Percentiles rank a stretch among this genome's conserved stretches.
phyloP scores from a whole-genome alignment of 2,888 invertebrate genomes.

The Drosophila subquinaria region DNA sequence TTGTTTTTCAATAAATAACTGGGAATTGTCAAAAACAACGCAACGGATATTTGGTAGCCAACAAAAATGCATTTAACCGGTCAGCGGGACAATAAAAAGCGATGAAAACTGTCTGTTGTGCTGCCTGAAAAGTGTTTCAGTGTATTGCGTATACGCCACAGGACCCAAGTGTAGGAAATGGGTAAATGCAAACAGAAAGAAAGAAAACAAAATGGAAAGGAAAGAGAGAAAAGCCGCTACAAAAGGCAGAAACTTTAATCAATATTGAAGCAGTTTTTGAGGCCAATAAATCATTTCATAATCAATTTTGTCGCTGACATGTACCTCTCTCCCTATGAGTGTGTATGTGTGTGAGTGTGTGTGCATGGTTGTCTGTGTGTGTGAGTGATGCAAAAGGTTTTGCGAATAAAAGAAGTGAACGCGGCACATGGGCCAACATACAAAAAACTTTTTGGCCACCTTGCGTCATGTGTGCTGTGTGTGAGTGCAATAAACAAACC shows the following conservation, averaged over 20 bases:
- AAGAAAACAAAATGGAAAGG: slow-evolving; percentile 2
- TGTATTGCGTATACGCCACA: slow-evolving; percentile 52
- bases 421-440: slow-evolving; percentile 61
- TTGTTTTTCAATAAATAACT: slow-evolving; percentile 63
- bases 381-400: slow-evolving; percentile 43
- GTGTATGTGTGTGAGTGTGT: slow-evolving; percentile 6
- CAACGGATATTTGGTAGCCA: slow-evolving; percentile 68
- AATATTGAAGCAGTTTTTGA: slow-evolving; percentile 82
- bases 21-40: slow-evolving; percentile 57
- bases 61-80: slow-evolving; percentile 70
- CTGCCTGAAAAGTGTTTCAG: slow-evolving; percentile 19
- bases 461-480: slow-evolving; percentile 41
- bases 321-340: slow-evolving; percentile 40
- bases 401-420: slow-evolving; percentile 44
- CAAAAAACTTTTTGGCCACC: slow-evolving; percentile 63
- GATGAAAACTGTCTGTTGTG: slow-evolving; percentile 27
- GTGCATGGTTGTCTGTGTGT: slow-evolving; percentile 17
- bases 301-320: slow-evolving; percentile 82
- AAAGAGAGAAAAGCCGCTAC: slow-evolving; percentile 20
- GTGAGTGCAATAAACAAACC: slow-evolving; percentile 73
- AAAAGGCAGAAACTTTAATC: slow-evolving; percentile 72
- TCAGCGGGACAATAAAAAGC: slow-evolving; percentile 28
- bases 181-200: slow-evolving; percentile 19
- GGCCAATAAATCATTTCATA: slow-evolving; percentile 83
- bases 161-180: slow-evolving; percentile 41